phyloP scores from a whole-genome alignment of 2,888 invertebrate species.

The Thymelicus lineola region DNA sequence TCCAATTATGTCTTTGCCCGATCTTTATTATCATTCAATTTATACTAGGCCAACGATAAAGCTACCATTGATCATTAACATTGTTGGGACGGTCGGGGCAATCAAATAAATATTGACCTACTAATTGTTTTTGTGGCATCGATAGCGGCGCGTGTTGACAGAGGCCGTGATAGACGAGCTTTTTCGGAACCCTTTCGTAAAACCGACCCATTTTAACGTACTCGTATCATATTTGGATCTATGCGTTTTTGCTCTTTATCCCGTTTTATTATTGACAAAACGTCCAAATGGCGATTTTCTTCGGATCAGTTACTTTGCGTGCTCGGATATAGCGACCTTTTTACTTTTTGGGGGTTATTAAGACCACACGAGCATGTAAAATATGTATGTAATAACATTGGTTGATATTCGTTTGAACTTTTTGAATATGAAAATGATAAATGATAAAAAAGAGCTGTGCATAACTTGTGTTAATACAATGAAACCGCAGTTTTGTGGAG shows the following conservation, averaged over 20 bases:
- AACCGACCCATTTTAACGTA: slow-evolving; percentile 31
- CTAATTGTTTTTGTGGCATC: slow-evolving; percentile 82
- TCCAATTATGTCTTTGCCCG: slow-evolving; percentile 13
- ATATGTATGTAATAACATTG: too few relatives aligned
- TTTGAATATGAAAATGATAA: too few relatives aligned
- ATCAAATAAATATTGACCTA: slow-evolving; percentile 83
- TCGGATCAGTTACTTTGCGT: slow-evolving; percentile 7
- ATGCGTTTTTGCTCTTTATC: slow-evolving; percentile 37
- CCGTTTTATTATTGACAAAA: slow-evolving; percentile 34
- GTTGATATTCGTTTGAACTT: too few relatives aligned
- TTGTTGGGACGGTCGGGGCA: slow-evolving; percentile 55
- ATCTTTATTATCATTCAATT: slow-evolving; percentile 19
- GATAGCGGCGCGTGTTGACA: slow-evolving; percentile 76
- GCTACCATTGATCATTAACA: slow-evolving; percentile 28
- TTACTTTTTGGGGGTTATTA: background rate
- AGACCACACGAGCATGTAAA: background rate
- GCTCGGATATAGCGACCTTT: background rate
- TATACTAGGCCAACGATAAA: slow-evolving; percentile 22
- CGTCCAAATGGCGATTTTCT: slow-evolving; percentile 23
- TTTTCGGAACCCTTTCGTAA: slow-evolving; percentile 64
- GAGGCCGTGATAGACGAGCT: slow-evolving; percentile 77
- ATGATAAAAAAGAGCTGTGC: too few relatives aligned
- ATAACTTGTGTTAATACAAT: too few relatives aligned
- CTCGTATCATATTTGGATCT: slow-evolving; percentile 35
- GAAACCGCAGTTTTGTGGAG: too few relatives aligned